Evolutionary conservation across 2,888 invertebrate species (phyloP).

Genomic region (Pherbina coryleti): DNA sequence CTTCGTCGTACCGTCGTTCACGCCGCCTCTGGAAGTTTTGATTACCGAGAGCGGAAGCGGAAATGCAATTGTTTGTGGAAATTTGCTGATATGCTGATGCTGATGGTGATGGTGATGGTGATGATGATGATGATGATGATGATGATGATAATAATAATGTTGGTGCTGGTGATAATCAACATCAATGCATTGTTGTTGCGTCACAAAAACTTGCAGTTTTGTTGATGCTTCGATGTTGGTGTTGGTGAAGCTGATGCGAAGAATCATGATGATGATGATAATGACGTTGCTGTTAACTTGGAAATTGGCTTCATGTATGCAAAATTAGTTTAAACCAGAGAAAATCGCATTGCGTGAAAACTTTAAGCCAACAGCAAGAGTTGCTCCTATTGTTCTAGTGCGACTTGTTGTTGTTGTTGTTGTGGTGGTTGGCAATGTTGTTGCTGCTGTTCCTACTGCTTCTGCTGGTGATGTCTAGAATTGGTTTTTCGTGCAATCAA

Average conservation of each 20-base stretch:
- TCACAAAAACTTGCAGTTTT: slow-evolving; percentile 16
- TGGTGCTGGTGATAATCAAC: not conserved
- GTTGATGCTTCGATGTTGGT: not conserved
- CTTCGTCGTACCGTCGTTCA: not conserved
- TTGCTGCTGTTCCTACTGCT: not conserved
- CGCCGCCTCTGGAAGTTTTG: not conserved
- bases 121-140: not conserved
- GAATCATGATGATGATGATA: not conserved
- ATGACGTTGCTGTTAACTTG: not conserved
- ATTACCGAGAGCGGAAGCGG: slow-evolving; percentile 6
- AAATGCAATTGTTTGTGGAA: slow-evolving; percentile 8
- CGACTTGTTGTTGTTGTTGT: not conserved
- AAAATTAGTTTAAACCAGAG: not conserved
- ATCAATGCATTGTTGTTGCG: slow-evolving; percentile 29
- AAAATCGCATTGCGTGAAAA: not conserved
- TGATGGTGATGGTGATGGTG: not conserved
- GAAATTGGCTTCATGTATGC: not conserved
- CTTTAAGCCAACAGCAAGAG: not conserved
- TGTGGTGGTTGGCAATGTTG: not conserved
- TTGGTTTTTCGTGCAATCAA: not conserved
- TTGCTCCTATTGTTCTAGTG: not conserved
- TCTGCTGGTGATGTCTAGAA: not conserved
- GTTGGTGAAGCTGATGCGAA: not conserved
- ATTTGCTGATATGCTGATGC: slow-evolving; percentile 6
- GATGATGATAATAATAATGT: slow-evolving; percentile 16